These are phyloP conservation scores for Nebria salina DNA, from an alignment of 2,888 invertebrate genomes.

Conservation along the genomic window DNA sequence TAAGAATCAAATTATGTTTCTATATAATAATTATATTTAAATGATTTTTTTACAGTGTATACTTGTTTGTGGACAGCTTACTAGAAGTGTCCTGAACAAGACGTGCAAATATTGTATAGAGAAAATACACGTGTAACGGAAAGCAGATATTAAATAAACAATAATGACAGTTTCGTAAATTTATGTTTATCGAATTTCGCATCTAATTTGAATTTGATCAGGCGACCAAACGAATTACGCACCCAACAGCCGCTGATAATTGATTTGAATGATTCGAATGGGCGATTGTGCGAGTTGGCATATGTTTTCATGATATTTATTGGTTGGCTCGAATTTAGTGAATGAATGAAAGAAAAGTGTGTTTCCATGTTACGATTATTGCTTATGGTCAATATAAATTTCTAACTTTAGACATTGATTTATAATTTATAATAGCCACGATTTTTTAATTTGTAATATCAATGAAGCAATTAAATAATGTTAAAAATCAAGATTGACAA, in stretches of 20 bases:
- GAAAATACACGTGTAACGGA: no score
- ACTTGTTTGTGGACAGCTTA: no score
- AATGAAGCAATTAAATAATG: not conserved
- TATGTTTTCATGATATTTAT: conserved; percentile 23
- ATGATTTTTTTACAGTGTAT: no score
- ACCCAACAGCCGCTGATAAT: conserved; percentile 9
- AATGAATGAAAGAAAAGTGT: conserved; percentile 30
- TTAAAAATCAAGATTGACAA: not conserved
- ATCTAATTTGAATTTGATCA: conserved; percentile 40
- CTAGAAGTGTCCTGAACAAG: no score
- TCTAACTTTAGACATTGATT: not conserved
- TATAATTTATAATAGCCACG: not conserved
- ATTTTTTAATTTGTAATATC: not conserved
- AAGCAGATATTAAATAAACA: conserved; percentile 17
- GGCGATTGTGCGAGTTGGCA: conserved; percentile 10
- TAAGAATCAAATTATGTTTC: no score
- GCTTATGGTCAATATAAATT: not conserved
- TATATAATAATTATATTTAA: no score
- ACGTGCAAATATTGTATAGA: no score
- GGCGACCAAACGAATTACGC: conserved; percentile 9
- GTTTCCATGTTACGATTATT: conserved; percentile 31
- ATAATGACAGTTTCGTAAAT: conserved; percentile 24
- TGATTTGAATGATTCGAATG: not conserved
- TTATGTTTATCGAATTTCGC: conserved; percentile 32
- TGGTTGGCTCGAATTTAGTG: conserved; percentile 20